Percentiles rank a stretch among this genome's conserved stretches.
Conservation (phyloP, 2,888 invertebrate species). For the Tromatobia lineatoria region DNA sequence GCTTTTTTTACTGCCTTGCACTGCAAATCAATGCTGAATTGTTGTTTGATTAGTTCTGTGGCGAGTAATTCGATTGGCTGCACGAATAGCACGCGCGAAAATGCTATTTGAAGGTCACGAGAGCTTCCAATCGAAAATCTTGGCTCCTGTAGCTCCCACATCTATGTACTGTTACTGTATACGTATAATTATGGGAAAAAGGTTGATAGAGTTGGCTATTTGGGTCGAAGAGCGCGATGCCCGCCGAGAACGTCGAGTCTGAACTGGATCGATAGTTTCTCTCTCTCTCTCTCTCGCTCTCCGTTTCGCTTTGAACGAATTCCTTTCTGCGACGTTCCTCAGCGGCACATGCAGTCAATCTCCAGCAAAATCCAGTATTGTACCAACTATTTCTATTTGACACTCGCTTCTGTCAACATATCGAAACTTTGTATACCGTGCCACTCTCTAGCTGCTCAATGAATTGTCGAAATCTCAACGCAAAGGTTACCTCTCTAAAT, state of each 20-base stretch:
- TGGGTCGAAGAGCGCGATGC: conserved; percentile 41
- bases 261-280: conserved; percentile 26
- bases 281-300: conserved; percentile 18
- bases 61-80: neutral
- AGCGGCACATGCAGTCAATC: conserved; percentile 2
- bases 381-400: neutral
- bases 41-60: neutral
- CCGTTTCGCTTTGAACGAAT: conserved; percentile 13
- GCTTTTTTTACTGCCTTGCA: neutral
- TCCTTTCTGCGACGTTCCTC: conserved; percentile 4
- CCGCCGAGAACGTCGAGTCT: conserved; percentile 32
- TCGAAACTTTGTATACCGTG: neutral
- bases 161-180: neutral
- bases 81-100: conserved; percentile 12
- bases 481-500: neutral
- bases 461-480: neutral
- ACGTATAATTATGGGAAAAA: conserved; percentile 6
- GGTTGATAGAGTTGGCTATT: conserved; percentile 28
- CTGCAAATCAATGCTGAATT: conserved; percentile 2
- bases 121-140: conserved; percentile 9
- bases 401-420: neutral
- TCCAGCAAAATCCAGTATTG: neutral
- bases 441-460: neutral
- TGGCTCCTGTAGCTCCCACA: neutral
- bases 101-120: conserved; percentile 6